Base-by-base conservation (phyloP, 2,113 vertebrate genomes). In the Periophthalmus modestus region DNA sequence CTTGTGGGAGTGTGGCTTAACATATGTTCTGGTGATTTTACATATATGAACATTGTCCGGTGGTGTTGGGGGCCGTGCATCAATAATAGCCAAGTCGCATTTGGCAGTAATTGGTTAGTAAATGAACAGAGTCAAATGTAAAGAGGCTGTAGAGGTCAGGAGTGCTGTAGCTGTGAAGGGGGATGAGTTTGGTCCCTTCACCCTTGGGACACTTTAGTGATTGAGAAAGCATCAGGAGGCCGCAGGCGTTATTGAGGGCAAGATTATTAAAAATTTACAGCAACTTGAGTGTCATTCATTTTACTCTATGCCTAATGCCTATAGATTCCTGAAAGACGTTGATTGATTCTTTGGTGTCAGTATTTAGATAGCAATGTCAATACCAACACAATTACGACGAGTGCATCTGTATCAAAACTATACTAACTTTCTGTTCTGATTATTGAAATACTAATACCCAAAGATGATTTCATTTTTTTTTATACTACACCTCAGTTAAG, bases 81-180 rank as follows among this genome's bases (percentile, higher is more conserved):
- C 88, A 79, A 82, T 89, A 89, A 89, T 79, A 18, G 6, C 19
- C 21, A 43, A 73, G 55, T 66, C 70, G 50, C 66, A 71, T 73
- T 85, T 77, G 85, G 72, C 80, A 77, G 89, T 92, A 90, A 93
- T 89, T 92, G 88, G 83, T 72, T 75, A 79, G 82, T 84, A 91
- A 92, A 91, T 90, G 89, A 91, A 79, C 78, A 79, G 43, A 74
- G 81, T 87, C 79, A 80, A 84, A 79, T 76, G 75, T 69, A 78
- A 59, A 75, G 78, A 66, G 83, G 88, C 80, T 71, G 36, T 28
- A 75, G 80, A 88, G 84, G 87, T 91, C 88, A 82, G 58, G 59
- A 85, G 86, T 82, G 75, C 77, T 57, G 55, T 6, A 59, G 71
- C 75, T 62, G 68, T 34, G 36, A 67, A 78, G 70, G 74, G 71